Evolutionary conservation across 2,797 vertebrate genomes (phyloP), one percentile per base, ranked within the genome.

Genomic region (Gobionotothen gibberifrons): DNA sequence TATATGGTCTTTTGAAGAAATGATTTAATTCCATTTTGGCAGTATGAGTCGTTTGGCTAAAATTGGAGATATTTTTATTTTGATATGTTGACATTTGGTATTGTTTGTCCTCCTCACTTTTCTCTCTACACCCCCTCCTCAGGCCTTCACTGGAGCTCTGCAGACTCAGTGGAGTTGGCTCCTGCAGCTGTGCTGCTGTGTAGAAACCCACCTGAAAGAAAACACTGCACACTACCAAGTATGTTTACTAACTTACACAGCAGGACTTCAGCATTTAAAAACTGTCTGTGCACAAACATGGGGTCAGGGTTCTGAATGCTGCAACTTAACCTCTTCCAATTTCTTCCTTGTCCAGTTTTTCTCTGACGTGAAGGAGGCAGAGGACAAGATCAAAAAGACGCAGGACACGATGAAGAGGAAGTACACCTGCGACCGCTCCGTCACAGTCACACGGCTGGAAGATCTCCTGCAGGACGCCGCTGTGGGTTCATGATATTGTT

Each of bases 81-180:
- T 1, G 26, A 26, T 26, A 26, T 26, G 26, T 5, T 26, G 26
- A 26, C 26, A 26, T 26, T 26, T 26, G 26, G 26, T 26, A 26
- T 42, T 12, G 19, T n/a, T 36, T 39, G 3, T 22, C 16, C 11
- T 17, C 17, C 40, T n/a, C 44, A 19, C 9, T 0, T 40, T 49
- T n/a, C 17, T n/a, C 22, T 22, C 36, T 1, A 22, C 39, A 13
- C 15, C 61, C 58, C n/a, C 6, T 36, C 44, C 3, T 39, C 13
- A 91, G 97, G 95, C 97, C 0, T 99, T 98, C 91, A 97, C 95
- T 70, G 96, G 94, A 0, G 97, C 97, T 0, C 90, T 99, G 79
- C 97, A 97, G 94, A 98, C 97, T 0, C 97, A 99, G 93, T 99
- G 97, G 97, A 97, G 97, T 46, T 99, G 97, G 97, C 94, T 97